Evolutionary conservation across 2,888 invertebrate species (phyloP).

Genomic region (Aethes cnicana): DNA sequence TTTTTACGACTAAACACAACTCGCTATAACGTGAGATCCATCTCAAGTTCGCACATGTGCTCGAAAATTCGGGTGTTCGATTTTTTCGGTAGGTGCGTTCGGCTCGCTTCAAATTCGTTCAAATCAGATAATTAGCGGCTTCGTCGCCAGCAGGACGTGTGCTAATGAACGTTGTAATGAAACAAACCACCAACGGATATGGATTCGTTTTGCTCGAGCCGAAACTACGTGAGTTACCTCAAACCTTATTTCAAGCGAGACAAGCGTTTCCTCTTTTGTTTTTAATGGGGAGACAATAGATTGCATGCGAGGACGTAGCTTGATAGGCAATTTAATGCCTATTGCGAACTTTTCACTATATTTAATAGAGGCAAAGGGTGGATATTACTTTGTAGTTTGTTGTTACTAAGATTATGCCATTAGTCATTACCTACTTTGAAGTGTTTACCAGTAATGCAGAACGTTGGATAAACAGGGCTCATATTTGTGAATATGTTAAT

Average conservation of each 20-base stretch:
- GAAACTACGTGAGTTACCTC: constrained; percentile 41
- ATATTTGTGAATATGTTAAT: too few species aligned
- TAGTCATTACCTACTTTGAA: too few species aligned
- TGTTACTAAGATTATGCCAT: too few species aligned
- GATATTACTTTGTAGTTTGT: too few species aligned
- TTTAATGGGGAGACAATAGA: background rate
- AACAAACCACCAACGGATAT: constrained; percentile 54
- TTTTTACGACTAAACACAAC: constrained; percentile 5
- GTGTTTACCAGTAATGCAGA: too few species aligned
- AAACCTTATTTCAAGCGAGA: constrained; percentile 25
- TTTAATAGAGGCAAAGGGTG: too few species aligned
- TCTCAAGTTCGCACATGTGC: constrained; percentile 49
- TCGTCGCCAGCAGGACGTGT: constrained; percentile 59
- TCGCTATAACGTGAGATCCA: constrained; percentile 53
- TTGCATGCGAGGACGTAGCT: background rate
- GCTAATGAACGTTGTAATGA: constrained; percentile 50
- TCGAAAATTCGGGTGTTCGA: constrained; percentile 41
- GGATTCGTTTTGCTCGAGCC: constrained; percentile 54
- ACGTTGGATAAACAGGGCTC: too few species aligned
- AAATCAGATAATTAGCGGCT: constrained; percentile 73
- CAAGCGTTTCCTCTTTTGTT: constrained; percentile 19
- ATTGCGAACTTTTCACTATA: too few species aligned
- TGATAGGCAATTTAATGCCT: background rate
- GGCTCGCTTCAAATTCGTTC: constrained; percentile 60
- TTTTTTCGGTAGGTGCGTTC: constrained; percentile 51